These are phyloP conservation scores for Streptopelia turtur DNA, from an alignment of 2,797 vertebrate genomes.

Conservation along the genomic window DNA sequence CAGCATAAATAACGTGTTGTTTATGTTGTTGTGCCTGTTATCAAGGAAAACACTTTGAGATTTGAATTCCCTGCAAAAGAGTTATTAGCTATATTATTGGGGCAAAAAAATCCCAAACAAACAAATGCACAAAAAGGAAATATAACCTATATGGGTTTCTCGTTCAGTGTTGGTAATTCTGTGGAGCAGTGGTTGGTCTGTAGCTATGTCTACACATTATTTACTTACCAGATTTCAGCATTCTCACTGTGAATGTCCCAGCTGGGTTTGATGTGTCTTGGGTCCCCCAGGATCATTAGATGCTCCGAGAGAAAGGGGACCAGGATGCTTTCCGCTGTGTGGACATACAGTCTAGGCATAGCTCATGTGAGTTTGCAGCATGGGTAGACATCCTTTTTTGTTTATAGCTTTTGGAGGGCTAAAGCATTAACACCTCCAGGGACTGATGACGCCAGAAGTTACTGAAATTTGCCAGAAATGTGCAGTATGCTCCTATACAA, in stretches of 20 bases:
- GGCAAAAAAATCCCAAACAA: neutral
- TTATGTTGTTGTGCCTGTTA: neutral
- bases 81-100: neutral
- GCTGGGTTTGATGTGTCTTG: fast-evolving
- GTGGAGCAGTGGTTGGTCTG: neutral
- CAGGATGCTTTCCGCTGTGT: neutral
- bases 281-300: neutral
- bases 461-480: neutral
- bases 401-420: neutral
- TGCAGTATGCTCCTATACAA: neutral
- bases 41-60: neutral
- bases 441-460: neutral
- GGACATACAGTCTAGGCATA: neutral
- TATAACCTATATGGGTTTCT: neutral
- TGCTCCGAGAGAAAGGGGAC: neutral
- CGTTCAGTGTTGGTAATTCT: neutral
- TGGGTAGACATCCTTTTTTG: too few relatives aligned
- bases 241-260: too few relatives aligned
- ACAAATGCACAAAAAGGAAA: neutral
- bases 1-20: neutral
- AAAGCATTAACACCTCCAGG: fast-evolving
- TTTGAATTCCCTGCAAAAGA: neutral
- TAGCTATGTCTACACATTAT: fast-evolving
- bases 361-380: fast-evolving
- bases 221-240: neutral